Evolutionary conservation across 2,113 vertebrate species (phyloP), one percentile per base, ranked within the genome.

Genomic region (Salvelinus namaycush): DNA sequence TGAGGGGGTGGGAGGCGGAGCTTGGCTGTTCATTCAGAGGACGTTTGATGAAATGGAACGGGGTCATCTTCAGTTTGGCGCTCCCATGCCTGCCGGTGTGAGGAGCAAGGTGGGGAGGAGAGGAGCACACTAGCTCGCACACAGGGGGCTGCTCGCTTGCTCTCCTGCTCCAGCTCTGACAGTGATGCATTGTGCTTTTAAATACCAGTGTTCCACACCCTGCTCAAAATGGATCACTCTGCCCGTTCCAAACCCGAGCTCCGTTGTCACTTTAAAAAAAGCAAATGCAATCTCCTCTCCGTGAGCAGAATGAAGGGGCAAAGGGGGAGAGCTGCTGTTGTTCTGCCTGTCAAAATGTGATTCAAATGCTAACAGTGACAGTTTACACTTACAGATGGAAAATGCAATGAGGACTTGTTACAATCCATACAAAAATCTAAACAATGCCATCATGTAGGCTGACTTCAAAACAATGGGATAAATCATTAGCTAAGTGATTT

Each of bases 141-240:
- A 24, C 18, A 39, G 34, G 34, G 34, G 34, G 34, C 34, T 39
- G 34, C 34, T 39, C 34, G 34, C 34, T 14, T n/a, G 59, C 68
- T 22, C 39, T 49, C 65, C 77, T 81, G 70, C 73, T 76, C 79
- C 72, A 73, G 51, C 9, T 24, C 82, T 93, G 93, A 94, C 93
- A 94, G 87, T 93, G 93, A 94, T 92, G 90, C 92, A 94, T 94
- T 88, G 91, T 83, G 86, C 90, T 92, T 93, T 93, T 94, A 93
- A 94, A 94, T 90, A 91, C 90, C 92, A 90, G 86, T 90, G 89
- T 87, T 91, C 91, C 90, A 90, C 86, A 80, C 89, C 86, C 89
- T 76, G 88, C 91, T 92, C 90, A 88, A 90, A 93, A 90, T 89
- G 88, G 91, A 91, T 92, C 92, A 92, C 89, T 34, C 74, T 77